Base-by-base conservation (phyloP, 2,888 invertebrate genomes). In the Sicus ferrugineus region DNA sequence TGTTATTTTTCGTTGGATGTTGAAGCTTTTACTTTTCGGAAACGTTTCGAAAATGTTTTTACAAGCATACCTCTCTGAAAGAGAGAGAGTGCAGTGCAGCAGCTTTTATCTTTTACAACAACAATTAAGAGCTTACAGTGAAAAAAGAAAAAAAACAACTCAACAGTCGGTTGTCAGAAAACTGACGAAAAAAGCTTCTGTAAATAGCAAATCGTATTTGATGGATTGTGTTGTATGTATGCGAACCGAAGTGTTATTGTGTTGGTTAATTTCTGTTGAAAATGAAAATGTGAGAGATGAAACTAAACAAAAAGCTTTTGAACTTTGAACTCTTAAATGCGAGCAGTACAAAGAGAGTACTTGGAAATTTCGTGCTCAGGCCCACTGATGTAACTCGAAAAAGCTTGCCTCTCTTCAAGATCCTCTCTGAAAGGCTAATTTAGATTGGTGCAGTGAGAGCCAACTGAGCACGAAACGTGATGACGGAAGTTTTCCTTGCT, bases 151-250 rank as follows among this genome's bases (percentile, higher is more conserved):
- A 54, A 14, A 21, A 54, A 56, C 28, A 28, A 56, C 42, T 38
- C 26, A 38, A 42, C 34, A 9, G 9, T n/a, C 31, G 42, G 16
- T 42, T 23, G 21, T 11, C 38, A 23, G 34, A 64, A 11, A 21
- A 11, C 23, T 16, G 26, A 31, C 23, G 52, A 63, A 11, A n/a
- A 42, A 46, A 59, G 67, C 67, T 48, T 58, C n/a, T 67, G 67
- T 67, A 67, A 52, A 68, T 68, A 62, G 62, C 68, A 59, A 26
- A 31, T 52, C 62, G 52, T 62, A 34, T 62, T 68, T 52, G 62
- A 52, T 68, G 67, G 67, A 48, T 67, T 48, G 48, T 31, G 38
- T 61, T 61, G 9, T 66, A 42, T 66, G 42, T 66, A 46, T 56
- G 66, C n/a, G 21, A 2, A 14, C 23, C 21, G 1, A 5, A 54